Evolutionary conservation across 2,888 invertebrate species (phyloP), one percentile per base, ranked within the genome.

Genomic region (Asteroscopus sphinx): DNA sequence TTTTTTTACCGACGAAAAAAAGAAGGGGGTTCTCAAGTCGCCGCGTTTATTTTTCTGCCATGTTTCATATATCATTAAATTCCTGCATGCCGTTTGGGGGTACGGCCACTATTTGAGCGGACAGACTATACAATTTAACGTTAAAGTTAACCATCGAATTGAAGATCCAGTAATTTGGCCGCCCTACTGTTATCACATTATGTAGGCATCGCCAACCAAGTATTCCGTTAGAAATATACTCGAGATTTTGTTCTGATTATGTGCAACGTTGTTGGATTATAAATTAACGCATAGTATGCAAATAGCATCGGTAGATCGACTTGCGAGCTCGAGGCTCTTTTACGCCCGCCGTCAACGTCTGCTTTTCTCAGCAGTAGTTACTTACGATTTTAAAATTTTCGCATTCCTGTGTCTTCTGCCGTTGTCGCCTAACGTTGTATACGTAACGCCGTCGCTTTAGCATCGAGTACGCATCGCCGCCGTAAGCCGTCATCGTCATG

Each of bases 401-500:
- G 80, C 69, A 76, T 75, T 65, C 70, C 68, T 63, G 71, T 72
- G 77, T 81, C 84, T 82, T 83, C 85, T 53, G 85, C 56, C 80
- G 86, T 60, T 68, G 89, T 76, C 89, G 90, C 90, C 88, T 90
- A 91, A 90, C 85, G 83, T n/a, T n/a, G n/a, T 80, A 73, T 75
- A 78, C 81, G 81, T 81, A 73, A 65, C 74, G 80, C 80, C 80
- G 80, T 77, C 76, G 82, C 76, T 73, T 74, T 85, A 76, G 85
- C 85, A 85, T 85, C 83, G 87, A 80, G 79, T 83, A 87, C 81
- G 85, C 80, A 84, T 82, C 87, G 85, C 83, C 83, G 89, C 80
- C 79, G 80, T 73, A 75, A 80, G 77, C 81, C 79, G 79, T 77
- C 85, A 80, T 76, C 75, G 59, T 68, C 69, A 51, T 68, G 85